Percentiles rank a stretch among this genome's conserved stretches.
These are phyloP conservation scores for Lithodes maja DNA, from an alignment of 2,888 invertebrate genomes.

Conservation along the genomic window DNA sequence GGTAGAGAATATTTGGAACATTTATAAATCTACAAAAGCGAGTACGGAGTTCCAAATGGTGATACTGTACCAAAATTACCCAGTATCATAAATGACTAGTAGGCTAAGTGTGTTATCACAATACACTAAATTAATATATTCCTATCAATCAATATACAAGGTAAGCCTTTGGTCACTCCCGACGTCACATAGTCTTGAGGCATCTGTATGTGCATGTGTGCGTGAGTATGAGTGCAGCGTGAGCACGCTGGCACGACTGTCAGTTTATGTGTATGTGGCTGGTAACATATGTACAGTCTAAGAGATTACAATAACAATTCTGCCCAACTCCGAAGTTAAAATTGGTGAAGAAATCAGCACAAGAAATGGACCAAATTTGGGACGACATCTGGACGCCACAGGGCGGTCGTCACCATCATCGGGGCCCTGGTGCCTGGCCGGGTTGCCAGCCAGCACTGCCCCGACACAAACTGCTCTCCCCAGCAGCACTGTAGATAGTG, in stretches of 20 bases:
- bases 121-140: slow-evolving; percentile 62
- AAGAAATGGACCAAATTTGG: slow-evolving; percentile 55
- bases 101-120: slow-evolving; percentile 65
- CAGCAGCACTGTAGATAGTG: slow-evolving; percentile 25
- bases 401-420: slow-evolving; percentile 17
- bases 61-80: slow-evolving; percentile 63
- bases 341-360: slow-evolving; percentile 55
- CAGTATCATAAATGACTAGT: slow-evolving; percentile 67
- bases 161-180: slow-evolving; percentile 64
- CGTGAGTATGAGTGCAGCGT: slow-evolving; percentile 10
- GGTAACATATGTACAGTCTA: slow-evolving; percentile 61
- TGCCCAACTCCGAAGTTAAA: slow-evolving; percentile 55
- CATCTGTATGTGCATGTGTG: slow-evolving; percentile 23
- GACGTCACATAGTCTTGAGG: slow-evolving; percentile 54
- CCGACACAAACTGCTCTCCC: not conserved
- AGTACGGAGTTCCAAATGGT: slow-evolving; percentile 66
- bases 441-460: slow-evolving; percentile 20
- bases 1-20: slow-evolving; percentile 61
- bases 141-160: slow-evolving; percentile 64
- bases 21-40: slow-evolving; percentile 66
- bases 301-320: slow-evolving; percentile 64
- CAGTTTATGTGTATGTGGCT: slow-evolving; percentile 27
- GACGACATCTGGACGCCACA: slow-evolving; percentile 37
- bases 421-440: slow-evolving; percentile 22
- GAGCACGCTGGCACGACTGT: not conserved